Base-by-base conservation (phyloP, 2,797 vertebrate genomes). In the Pygocentrus nattereri region DNA sequence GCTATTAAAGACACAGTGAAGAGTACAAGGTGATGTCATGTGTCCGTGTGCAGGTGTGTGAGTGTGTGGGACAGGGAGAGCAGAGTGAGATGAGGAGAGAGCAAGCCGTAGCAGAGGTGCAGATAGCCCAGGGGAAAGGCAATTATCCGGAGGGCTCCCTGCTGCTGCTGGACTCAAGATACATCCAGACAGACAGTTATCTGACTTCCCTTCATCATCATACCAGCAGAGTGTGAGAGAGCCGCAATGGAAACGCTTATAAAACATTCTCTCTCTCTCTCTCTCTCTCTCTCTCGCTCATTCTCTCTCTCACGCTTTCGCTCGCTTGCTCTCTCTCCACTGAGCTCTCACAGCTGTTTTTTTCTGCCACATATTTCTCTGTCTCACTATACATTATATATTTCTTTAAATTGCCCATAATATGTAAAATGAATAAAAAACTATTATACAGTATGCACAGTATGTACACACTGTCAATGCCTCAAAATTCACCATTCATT, bases 91-190 rank as follows among this genome's bases (percentile, higher is more conserved):
- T 52, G 23, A 59, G 38, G 12, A 64, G 15, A 73, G 69, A 58
- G 74, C 25, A 61, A 81, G 58, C 47, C 25, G 56, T 73, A 86
- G 54, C 69, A n/a, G 76, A 82, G 73, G 84, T 79, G 71, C 62
- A 77, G 68, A 70, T 50, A 79, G 77, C 79, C 56, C 56, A 82
- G 54, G 80, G 80, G 80, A 85, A 86, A 87, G 74, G 74, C 83
- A 84, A 84, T 89, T 90, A 88, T 84, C 84, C 83, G 87, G 83
- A 77, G 73, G 75, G 84, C 83, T 87, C 70, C 86, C 52, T 79
- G 81, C 82, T 83, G 75, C 62, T 71, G 81, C 76, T 73, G 75
- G 75, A 84, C 54, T 76, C 78, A 62, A 78, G 76, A 87, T 84
- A 80, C 61, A 82, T 68, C 80, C 74, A 59, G 74, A 56, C 74